Evolutionary conservation across 1,140 invertebrate genomes (phyloP), one percentile per base, ranked within the genome.

Genomic region (Helicoverpa zea): DNA sequence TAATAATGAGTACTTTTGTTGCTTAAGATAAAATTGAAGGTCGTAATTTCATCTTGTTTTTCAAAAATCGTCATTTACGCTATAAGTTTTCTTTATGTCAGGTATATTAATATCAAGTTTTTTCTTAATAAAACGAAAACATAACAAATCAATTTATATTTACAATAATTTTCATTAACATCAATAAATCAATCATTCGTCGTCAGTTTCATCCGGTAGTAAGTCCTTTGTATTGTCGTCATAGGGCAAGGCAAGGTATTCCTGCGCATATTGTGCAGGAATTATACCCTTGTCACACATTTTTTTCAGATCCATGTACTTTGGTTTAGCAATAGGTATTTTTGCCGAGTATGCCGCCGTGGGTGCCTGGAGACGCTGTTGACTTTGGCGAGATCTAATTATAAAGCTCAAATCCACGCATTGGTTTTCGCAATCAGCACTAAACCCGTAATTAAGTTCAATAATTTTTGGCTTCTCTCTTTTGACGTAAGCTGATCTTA

Each of bases 241-340:
- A 10, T 29, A 66, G 7, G 63, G 35, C 14, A 66, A 47, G 5
- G 10, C 23, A 7, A 66, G 35, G 16, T 66, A 66, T 13, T 66
- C 63, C 13, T 66, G 13, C 7, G 13, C 3, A n/a, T 66, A 66
- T n/a, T 30, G 23, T 47, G 23, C 30, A n/a, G 63, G 30, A 30
- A 66, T 16, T 29, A 66, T 47, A 66, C 63, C 63, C 11, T 66
- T 66, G 2, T 66, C 63, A 12, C 63, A 66, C 63, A 66, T 66
- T 66, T 43, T 66, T n/a, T 66, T 66, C 12, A 66, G 13, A 12
- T 47, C 63, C 13, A 30, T 11, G 5, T 66, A 61, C 16, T 66
- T 66, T 12, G 30, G 10, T n/a, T 35, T 47, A 2, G 43, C 23
- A n/a, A 66, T 66, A 7, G 63, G 63, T 30, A 63, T 66, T n/a